Percentiles rank a stretch among this genome's conserved stretches.
Conservation (phyloP, 2,888 invertebrate species). For the Tetropium fuscum region DNA sequence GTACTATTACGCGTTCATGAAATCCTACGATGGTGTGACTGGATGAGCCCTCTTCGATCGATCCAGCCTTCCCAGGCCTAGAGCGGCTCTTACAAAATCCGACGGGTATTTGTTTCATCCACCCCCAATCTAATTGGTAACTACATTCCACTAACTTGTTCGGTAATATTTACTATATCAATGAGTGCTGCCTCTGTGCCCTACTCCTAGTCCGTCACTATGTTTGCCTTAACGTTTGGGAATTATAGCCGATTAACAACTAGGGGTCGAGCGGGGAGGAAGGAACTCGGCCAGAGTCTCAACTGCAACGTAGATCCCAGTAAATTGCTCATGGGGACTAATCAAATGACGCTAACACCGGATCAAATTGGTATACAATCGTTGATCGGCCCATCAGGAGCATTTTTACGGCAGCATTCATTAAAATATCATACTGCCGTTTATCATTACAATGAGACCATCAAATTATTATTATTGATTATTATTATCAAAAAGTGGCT, state of each 20-base stretch:
- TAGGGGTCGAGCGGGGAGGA: too few relatives aligned
- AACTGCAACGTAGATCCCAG: too few relatives aligned
- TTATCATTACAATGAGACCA: too few relatives aligned
- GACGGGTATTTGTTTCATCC: conserved; percentile 44
- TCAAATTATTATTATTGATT: too few relatives aligned
- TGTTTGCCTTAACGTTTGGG: background rate
- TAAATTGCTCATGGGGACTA: too few relatives aligned
- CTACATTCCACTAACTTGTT: conserved; percentile 41
- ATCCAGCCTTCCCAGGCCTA: conserved; percentile 59
- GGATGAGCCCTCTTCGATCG: conserved; percentile 55
- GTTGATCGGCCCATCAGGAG: too few relatives aligned
- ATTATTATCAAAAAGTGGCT: too few relatives aligned
- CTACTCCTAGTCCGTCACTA: background rate
- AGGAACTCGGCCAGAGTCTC: too few relatives aligned
- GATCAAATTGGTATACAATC: too few relatives aligned
- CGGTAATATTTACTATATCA: conserved; percentile 29
- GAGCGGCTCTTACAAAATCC: conserved; percentile 49
- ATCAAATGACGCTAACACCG: too few relatives aligned
- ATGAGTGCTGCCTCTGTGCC: conserved; percentile 9
- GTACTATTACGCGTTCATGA: conserved; percentile 46
- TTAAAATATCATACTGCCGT: too few relatives aligned
- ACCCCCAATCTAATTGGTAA: conserved; percentile 41
- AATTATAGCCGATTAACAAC: conserved; percentile 8
- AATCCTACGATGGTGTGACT: conserved; percentile 51
- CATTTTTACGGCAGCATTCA: too few relatives aligned